phyloP scores from a whole-genome alignment of 2,113 vertebrate species.

The Melanostigma gelatinosum region DNA sequence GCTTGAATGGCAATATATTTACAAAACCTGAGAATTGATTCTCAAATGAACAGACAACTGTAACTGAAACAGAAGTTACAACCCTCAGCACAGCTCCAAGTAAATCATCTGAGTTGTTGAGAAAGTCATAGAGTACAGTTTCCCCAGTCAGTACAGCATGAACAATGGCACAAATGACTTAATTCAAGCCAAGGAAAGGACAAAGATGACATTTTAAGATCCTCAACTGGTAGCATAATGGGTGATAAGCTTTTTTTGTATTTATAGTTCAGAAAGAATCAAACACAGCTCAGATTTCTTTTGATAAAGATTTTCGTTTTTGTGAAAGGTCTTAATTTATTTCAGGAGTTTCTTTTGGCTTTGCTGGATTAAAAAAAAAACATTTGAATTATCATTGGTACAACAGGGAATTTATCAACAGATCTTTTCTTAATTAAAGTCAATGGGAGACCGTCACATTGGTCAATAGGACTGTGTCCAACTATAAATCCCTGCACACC shows the following conservation, averaged over 20 bases:
- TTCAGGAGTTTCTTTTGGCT: not conserved
- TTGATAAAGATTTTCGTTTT: not conserved
- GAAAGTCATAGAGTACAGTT: too few species aligned
- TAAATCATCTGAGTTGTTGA: not conserved
- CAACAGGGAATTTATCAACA: not conserved
- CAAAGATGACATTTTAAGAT: not conserved
- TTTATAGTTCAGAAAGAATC: not conserved
- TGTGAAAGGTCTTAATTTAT: not conserved
- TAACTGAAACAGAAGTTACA: not conserved
- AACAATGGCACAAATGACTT: not conserved
- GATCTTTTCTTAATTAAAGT: not conserved
- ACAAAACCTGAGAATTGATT: not conserved
- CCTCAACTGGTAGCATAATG: not conserved
- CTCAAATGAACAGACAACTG: not conserved
- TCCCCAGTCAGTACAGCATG: too few species aligned
- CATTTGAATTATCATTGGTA: not conserved
- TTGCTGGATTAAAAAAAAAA: not conserved
- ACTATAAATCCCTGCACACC: not conserved
- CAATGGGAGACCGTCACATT: not conserved
- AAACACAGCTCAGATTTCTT: not conserved
- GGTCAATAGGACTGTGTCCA: not conserved
- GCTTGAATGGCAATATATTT: too few species aligned
- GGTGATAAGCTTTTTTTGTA: not conserved
- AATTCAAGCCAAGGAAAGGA: not conserved
- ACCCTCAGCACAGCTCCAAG: not conserved